Conservation (phyloP, 2,888 invertebrate species). For the Pyrrhia umbra region DNA sequence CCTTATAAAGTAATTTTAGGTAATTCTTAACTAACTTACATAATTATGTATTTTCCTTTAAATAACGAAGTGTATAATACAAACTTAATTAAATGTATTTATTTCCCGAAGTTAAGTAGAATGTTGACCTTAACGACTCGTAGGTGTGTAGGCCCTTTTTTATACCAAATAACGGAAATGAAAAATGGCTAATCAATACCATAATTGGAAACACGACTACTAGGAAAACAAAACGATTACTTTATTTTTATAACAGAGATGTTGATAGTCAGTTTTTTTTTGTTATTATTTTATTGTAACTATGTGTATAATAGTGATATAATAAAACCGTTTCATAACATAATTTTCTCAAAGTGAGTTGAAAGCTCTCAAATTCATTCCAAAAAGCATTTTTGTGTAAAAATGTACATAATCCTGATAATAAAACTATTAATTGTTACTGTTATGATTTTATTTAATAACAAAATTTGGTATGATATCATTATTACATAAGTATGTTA, state of each 20-base stretch:
- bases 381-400: slow-evolving; percentile 42
- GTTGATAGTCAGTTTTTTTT: background rate
- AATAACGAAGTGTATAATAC: background rate
- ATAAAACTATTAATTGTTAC: slow-evolving; percentile 60
- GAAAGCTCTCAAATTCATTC: slow-evolving; percentile 28
- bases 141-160: background rate
- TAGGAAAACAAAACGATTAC: slow-evolving; percentile 17
- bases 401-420: slow-evolving; percentile 53
- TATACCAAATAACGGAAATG: slow-evolving; percentile 12
- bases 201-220: slow-evolving; percentile 14
- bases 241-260: background rate
- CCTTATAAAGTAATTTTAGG: background rate
- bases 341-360: background rate
- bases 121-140: slow-evolving; percentile 8
- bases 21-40: background rate
- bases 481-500: background rate
- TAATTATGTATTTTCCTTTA: background rate
- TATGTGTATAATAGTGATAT: slow-evolving; percentile 10
- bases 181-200: slow-evolving; percentile 16
- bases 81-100: slow-evolving; percentile 12
- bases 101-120: slow-evolving; percentile 1
- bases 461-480: slow-evolving; percentile 17
- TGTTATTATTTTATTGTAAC: slow-evolving; percentile 8
- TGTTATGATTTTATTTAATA: slow-evolving; percentile 45
- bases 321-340: slow-evolving; percentile 1